Evolutionary conservation across 1,140 invertebrate species (phyloP).

Genomic region (Calephelis nemesis): DNA sequence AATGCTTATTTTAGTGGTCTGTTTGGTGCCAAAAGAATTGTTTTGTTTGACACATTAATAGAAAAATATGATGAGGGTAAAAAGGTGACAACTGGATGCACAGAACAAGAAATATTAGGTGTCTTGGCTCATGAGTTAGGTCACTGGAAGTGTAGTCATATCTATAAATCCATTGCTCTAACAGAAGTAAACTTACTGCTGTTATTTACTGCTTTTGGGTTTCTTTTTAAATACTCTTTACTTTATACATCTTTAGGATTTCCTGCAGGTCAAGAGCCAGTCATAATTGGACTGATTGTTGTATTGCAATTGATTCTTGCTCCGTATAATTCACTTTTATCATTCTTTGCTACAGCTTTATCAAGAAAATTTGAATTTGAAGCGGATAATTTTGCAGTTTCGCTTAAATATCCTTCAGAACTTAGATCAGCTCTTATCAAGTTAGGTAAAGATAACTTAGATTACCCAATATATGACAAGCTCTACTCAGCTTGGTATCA

Average conservation of each 20-base stretch:
- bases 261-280: constrained; percentile 85
- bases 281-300: constrained; percentile 95
- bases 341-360: constrained; percentile 84
- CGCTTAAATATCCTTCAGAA: constrained; percentile 85
- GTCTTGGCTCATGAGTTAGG: constrained; percentile 98
- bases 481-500: constrained; percentile 96
- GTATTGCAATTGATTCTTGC: constrained; percentile 95
- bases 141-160: constrained; percentile 97
- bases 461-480: constrained; percentile 95
- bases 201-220: constrained; percentile 93
- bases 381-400: constrained; percentile 96
- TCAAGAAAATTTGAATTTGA: constrained; percentile 94
- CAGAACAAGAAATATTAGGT: constrained; percentile 95
- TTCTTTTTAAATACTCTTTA: constrained; percentile 88
- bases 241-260: constrained; percentile 96
- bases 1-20: constrained; percentile 99
- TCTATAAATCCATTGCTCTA: constrained; percentile 92
- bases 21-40: constrained; percentile 98
- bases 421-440: constrained; percentile 93
- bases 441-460: constrained; percentile 96
- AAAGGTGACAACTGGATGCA: constrained; percentile 86
- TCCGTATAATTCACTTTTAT: constrained; percentile 94
- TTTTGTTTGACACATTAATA: constrained; percentile 98
- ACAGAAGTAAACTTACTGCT: constrained; percentile 88
- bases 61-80: constrained; percentile 76